phyloP scores from a whole-genome alignment of 2,797 vertebrate species.

The Sebastes minor region DNA sequence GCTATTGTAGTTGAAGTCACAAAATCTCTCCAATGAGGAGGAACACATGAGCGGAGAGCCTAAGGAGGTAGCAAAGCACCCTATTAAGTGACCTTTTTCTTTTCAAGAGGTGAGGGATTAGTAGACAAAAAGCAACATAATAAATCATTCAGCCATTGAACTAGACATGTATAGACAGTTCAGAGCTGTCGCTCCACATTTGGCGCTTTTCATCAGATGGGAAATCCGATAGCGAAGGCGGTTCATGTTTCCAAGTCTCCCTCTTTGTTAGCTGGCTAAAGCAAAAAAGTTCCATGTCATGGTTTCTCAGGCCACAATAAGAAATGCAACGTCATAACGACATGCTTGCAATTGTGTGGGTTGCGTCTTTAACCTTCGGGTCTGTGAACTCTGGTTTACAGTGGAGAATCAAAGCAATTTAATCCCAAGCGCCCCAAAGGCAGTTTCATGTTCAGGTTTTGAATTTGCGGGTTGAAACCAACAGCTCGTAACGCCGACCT shows the following conservation, averaged over 20 bases:
- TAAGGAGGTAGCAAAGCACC: conserved; percentile 47
- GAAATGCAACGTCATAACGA: conserved; percentile 48
- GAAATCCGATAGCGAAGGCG: conserved; percentile 58
- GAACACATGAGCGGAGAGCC: conserved; percentile 44
- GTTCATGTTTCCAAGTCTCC: conserved; percentile 59
- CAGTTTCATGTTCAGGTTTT: conserved; percentile 59
- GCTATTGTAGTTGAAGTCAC: conserved; percentile 55
- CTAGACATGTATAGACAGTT: conserved; percentile 37
- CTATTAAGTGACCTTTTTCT: conserved; percentile 60
- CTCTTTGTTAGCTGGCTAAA: conserved; percentile 52
- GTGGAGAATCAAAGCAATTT: conserved; percentile 53
- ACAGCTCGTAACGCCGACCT: conserved; percentile 46
- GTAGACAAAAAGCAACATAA: conserved; percentile 46
- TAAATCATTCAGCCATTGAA: conserved; percentile 63
- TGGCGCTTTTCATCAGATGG: conserved; percentile 37
- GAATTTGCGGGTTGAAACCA: conserved; percentile 49
- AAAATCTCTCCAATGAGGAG: conserved; percentile 33
- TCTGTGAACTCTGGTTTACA: conserved; percentile 34
- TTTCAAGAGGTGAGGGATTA: conserved; percentile 41
- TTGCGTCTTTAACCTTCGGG: conserved; percentile 41
- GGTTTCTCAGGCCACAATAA: conserved; percentile 33
- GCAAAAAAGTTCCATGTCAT: conserved; percentile 42
- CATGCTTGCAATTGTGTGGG: conserved; percentile 33
- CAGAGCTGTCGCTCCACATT: conserved; percentile 35
- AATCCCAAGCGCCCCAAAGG: conserved; percentile 58